Conservation (phyloP, 1,140 invertebrate species). For the Dryas iulia region DNA sequence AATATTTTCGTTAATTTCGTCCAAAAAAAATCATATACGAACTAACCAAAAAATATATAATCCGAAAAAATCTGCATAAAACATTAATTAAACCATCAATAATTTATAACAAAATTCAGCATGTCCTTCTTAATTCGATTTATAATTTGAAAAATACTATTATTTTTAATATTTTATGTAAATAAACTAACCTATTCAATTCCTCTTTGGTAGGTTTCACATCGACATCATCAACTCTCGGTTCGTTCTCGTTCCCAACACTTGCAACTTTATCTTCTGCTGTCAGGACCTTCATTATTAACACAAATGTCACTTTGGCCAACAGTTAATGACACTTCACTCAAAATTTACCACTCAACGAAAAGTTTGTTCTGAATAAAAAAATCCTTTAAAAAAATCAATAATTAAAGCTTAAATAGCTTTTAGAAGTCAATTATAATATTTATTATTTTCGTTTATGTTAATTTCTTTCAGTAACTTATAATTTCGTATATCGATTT, state of each 20-base stretch:
- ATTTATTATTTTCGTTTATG: slow-evolving; percentile 16
- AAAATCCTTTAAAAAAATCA: not conserved
- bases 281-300: slow-evolving; percentile 64
- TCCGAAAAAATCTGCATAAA: too few relatives aligned
- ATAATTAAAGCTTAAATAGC: not conserved
- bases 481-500: slow-evolving; percentile 49
- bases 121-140: too few relatives aligned
- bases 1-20: too few relatives aligned
- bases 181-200: slow-evolving; percentile 58
- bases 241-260: slow-evolving; percentile 62
- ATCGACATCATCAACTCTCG: slow-evolving; percentile 50
- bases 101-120: too few relatives aligned
- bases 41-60: too few relatives aligned
- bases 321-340: not conserved
- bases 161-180: not conserved
- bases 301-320: not conserved
- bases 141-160: too few relatives aligned
- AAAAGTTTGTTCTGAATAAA: not conserved
- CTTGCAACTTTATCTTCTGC: slow-evolving; percentile 61
- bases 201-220: slow-evolving; percentile 63
- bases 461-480: slow-evolving; percentile 23
- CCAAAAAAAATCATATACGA: too few relatives aligned
- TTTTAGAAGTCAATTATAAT: not conserved
- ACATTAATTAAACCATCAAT: too few relatives aligned
- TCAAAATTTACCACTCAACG: not conserved